Conservation (phyloP, 1,140 invertebrate genomes). For the Nasonia giraulti region DNA sequence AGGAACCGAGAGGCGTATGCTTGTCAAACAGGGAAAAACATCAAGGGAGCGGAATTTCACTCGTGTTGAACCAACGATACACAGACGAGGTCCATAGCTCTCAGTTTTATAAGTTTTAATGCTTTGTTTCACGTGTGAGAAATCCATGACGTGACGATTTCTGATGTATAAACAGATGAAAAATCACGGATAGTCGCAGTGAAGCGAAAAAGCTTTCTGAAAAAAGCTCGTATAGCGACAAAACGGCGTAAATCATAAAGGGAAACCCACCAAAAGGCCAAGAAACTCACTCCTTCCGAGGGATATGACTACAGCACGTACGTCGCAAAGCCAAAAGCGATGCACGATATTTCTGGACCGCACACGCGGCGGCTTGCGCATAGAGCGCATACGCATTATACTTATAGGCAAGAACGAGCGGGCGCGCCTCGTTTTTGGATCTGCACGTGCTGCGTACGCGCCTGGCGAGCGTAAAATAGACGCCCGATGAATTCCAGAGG, state of each 20-base stretch:
- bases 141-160: too few species aligned
- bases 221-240: too few species aligned
- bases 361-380: neutral
- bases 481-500: neutral
- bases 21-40: slow-evolving; percentile 17
- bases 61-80: too few species aligned
- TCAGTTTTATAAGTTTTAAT: neutral
- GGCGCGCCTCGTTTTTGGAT: neutral
- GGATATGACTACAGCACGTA: neutral
- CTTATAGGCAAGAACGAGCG: too few species aligned
- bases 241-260: neutral
- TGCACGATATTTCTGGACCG: slow-evolving; percentile 24
- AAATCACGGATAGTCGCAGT: too few species aligned
- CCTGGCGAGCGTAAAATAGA: slow-evolving; percentile 14
- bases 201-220: too few species aligned
- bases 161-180: too few species aligned
- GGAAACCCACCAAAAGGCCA: neutral
- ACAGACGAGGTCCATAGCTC: neutral
- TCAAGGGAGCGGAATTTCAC: slow-evolving; percentile 8
- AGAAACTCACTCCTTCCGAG: neutral
- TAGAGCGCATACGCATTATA: neutral
- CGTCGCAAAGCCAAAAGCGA: neutral
- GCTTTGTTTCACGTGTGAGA: too few species aligned
- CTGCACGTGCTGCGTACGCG: neutral
- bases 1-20: neutral